These are phyloP conservation scores for Choloepus didactylus DNA, from an alignment of 2,797 vertebrate species.

Conservation along the genomic window DNA sequence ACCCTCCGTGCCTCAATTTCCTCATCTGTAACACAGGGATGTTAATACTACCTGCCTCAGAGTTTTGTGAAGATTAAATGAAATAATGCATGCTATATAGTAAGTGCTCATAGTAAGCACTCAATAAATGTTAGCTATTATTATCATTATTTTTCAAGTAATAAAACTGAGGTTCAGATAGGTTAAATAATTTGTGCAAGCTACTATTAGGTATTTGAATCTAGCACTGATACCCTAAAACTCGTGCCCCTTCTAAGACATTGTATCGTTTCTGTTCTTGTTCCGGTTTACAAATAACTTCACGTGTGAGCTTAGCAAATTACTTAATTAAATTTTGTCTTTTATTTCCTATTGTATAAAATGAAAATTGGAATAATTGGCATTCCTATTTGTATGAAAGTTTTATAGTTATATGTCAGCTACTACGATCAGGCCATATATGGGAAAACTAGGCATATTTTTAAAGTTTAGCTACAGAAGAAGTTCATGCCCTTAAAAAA, in stretches of 20 bases:
- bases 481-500: not conserved
- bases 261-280: not conserved
- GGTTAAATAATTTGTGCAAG: not conserved
- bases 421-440: not conserved
- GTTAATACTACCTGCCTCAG: not conserved
- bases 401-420: not conserved
- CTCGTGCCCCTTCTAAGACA: not conserved
- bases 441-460: conserved; percentile 28
- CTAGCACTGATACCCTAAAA: not conserved
- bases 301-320: not conserved
- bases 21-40: not conserved
- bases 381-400: not conserved
- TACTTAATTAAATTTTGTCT: not conserved
- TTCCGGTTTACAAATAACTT: conserved; percentile 34
- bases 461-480: conserved; percentile 25
- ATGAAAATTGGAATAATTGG: not conserved
- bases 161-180: not conserved
- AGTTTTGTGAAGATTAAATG: not conserved
- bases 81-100: not conserved
- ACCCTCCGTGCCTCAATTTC: not conserved
- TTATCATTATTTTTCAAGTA: not conserved
- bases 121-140: not conserved
- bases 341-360: conserved; percentile 14
- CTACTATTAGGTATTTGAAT: not conserved
- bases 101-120: not conserved